These are phyloP conservation scores for Neocrepidodera transversa DNA, from an alignment of 2,888 invertebrate genomes.

Conservation along the genomic window DNA sequence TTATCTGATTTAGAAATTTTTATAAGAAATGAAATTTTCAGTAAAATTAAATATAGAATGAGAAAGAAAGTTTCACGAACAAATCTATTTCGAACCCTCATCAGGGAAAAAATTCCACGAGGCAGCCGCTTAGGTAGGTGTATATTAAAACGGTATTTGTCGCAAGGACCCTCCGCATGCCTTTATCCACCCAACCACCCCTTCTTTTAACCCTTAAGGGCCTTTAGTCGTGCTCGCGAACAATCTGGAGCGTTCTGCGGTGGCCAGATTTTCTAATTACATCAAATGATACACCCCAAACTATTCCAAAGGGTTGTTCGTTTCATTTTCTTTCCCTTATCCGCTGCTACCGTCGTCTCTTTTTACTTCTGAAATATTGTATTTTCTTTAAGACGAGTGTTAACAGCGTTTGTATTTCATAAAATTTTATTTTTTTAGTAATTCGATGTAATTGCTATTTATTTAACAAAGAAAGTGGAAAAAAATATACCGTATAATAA, in stretches of 20 bases:
- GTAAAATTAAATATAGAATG: no score
- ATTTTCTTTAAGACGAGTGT: no score
- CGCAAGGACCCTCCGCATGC: constrained; percentile 33
- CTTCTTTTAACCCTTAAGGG: constrained; percentile 28
- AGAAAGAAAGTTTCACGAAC: no score
- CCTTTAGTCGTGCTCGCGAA: constrained; percentile 37
- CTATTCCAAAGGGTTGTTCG: constrained; percentile 38
- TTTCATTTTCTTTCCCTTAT: background rate
- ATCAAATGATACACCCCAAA: constrained; percentile 47
- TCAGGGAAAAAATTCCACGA: constrained; percentile 7
- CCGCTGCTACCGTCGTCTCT: background rate
- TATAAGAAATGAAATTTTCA: no score
- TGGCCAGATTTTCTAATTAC: constrained; percentile 50
- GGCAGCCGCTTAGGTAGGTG: constrained; percentile 34
- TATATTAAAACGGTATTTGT: constrained; percentile 41
- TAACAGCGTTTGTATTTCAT: no score
- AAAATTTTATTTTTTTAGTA: no score
- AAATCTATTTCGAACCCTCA: constrained; percentile 1
- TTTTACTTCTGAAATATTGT: no score
- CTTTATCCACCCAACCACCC: constrained; percentile 1
- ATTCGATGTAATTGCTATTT: no score
- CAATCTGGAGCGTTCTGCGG: constrained; percentile 43
- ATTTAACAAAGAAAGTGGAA: no score
- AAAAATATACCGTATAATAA: no score
- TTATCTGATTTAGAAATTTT: no score